A percentile compares a stretch with the other conserved stretches of the same genome.
phyloP scores from a whole-genome alignment of 2,113 vertebrate species.

The Gambusia holbrooki region DNA sequence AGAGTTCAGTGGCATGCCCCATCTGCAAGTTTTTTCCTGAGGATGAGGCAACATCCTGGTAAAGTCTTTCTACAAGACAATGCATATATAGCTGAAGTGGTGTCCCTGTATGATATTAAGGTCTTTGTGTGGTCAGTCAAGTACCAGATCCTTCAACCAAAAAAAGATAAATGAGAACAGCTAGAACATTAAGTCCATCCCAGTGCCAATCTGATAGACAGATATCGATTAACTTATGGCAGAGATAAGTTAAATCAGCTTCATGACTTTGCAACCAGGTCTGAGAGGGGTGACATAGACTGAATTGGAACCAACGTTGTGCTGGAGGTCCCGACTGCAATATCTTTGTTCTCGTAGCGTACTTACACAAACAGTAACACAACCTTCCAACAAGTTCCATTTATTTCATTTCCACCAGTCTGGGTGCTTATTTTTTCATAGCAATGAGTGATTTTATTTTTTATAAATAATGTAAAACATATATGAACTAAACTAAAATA shows the following conservation, averaged over 20 bases:
- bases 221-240: neutral
- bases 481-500: neutral
- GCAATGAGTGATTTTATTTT: neutral
- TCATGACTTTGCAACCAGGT: neutral
- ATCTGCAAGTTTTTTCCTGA: neutral
- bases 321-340: no score
- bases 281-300: no score
- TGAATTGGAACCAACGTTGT: no score
- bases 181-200: neutral
- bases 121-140: neutral
- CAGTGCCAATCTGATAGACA: neutral
- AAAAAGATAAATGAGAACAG: neutral
- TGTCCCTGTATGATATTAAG: neutral
- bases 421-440: neutral
- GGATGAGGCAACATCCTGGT: neutral
- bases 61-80: neutral
- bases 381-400: neutral
- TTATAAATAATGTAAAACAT: neutral
- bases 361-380: neutral
- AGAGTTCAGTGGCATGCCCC: neutral
- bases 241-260: neutral
- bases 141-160: neutral
- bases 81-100: neutral
- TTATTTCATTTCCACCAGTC: neutral
- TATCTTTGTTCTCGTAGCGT: no score